Evolutionary conservation across 2,113 vertebrate species (phyloP).

Genomic region (Neopipo cinnamomea): DNA sequence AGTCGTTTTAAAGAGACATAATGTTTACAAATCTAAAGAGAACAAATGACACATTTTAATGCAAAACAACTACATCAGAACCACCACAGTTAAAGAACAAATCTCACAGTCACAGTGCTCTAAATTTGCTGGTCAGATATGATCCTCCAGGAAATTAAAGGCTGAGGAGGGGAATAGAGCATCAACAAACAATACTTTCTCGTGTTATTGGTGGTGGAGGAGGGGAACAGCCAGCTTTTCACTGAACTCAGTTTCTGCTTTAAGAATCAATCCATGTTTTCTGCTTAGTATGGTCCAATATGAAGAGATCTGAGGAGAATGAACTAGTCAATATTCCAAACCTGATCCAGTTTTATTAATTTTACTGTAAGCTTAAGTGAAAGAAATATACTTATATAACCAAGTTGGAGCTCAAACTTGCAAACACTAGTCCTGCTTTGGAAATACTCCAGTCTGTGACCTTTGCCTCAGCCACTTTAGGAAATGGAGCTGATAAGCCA

Average conservation of each 20-base stretch:
- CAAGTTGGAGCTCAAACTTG: background rate
- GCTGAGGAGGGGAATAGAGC: background rate
- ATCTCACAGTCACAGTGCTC: background rate
- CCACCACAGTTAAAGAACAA: background rate
- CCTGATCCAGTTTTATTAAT: background rate
- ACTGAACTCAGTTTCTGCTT: background rate
- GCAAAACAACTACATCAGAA: background rate
- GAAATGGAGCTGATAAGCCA: background rate
- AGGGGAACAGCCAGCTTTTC: background rate
- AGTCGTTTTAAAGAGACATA: background rate
- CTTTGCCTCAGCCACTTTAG: background rate
- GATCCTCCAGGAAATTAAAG: background rate
- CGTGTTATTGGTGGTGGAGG: background rate
- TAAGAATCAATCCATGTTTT: background rate
- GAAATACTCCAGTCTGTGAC: background rate
- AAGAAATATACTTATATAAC: background rate
- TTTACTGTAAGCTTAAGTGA: background rate
- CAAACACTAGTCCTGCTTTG: background rate
- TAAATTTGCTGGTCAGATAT: background rate
- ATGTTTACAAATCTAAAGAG: background rate
- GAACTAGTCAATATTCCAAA: background rate
- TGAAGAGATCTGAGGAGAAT: background rate
- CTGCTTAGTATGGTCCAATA: background rate
- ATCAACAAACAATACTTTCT: background rate
- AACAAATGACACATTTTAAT: background rate